These are phyloP conservation scores for Castor canadensis DNA, from an alignment of 2,113 vertebrate genomes.

Conservation along the genomic window DNA sequence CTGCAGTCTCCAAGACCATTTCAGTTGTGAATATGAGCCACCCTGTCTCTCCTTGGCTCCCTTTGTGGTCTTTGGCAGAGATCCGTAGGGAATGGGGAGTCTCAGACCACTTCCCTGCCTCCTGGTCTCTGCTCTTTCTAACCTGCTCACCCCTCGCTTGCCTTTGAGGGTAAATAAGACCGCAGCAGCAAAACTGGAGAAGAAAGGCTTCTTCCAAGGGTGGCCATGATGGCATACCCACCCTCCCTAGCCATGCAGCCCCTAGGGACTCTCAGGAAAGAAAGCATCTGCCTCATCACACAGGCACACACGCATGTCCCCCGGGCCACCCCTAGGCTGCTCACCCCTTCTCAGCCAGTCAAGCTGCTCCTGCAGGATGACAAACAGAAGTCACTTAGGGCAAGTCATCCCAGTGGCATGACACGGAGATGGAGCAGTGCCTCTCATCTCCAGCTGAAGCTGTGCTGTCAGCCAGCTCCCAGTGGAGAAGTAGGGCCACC, in stretches of 20 bases:
- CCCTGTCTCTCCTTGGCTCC: not conserved
- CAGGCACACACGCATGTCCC: not conserved
- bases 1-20: not conserved
- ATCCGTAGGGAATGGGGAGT: not conserved
- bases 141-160: not conserved
- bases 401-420: not conserved
- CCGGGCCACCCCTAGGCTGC: not conserved
- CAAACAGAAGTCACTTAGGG: not conserved
- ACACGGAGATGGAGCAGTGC: fast-evolving
- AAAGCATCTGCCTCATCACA: not conserved
- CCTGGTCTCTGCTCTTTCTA: not conserved
- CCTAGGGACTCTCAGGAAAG: not conserved
- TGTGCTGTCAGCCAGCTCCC: fast-evolving
- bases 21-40: not conserved
- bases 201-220: not conserved
- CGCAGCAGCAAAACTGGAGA: not conserved
- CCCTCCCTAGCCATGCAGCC: not conserved
- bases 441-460: not conserved
- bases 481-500: not conserved
- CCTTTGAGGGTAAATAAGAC: not conserved
- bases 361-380: not conserved
- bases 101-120: not conserved
- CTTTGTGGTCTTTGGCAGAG: not conserved
- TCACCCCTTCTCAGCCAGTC: not conserved
- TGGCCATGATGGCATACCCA: not conserved